phyloP scores from a whole-genome alignment of 2,888 invertebrate species.

The Scaptomyza polygonia region DNA sequence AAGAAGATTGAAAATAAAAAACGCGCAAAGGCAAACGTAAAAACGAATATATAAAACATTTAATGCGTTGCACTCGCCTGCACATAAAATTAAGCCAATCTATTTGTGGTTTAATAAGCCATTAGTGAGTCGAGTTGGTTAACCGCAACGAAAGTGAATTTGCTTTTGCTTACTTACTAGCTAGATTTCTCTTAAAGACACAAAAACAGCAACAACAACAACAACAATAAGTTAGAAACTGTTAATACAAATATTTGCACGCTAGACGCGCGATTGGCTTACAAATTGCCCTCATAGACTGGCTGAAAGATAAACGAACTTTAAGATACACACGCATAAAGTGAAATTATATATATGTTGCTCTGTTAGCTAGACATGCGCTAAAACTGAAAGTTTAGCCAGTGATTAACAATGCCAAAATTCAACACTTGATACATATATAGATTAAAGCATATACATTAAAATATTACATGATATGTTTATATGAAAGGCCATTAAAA shows the following conservation, averaged over 20 bases:
- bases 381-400: slow-evolving; percentile 65
- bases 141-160: slow-evolving; percentile 78
- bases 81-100: slow-evolving; percentile 72
- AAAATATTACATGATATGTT: slow-evolving; percentile 1
- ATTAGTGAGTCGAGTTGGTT: slow-evolving; percentile 76
- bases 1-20: slow-evolving; percentile 17
- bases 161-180: slow-evolving; percentile 31
- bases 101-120: slow-evolving; percentile 76
- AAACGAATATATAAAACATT: slow-evolving; percentile 44
- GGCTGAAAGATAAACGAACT: slow-evolving; percentile 17
- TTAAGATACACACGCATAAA: slow-evolving; percentile 63
- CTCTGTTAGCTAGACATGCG: slow-evolving; percentile 45
- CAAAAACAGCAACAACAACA: slow-evolving; percentile 8
- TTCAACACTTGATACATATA: slow-evolving; percentile 20
- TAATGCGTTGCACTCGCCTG: slow-evolving; percentile 65
- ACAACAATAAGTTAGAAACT: slow-evolving; percentile 34
- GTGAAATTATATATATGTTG: slow-evolving; percentile 64
- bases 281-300: slow-evolving; percentile 49
- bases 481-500: slow-evolving; percentile 32
- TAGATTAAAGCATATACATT: not conserved
- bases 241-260: slow-evolving; percentile 73
- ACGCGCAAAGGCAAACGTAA: not conserved
- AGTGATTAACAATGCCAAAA: slow-evolving; percentile 11
- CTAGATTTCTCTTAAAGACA: slow-evolving; percentile 64
- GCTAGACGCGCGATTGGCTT: slow-evolving; percentile 60